These are phyloP conservation scores for Drosophila peninsularis DNA, from an alignment of 2,888 invertebrate species.

Conservation along the genomic window DNA sequence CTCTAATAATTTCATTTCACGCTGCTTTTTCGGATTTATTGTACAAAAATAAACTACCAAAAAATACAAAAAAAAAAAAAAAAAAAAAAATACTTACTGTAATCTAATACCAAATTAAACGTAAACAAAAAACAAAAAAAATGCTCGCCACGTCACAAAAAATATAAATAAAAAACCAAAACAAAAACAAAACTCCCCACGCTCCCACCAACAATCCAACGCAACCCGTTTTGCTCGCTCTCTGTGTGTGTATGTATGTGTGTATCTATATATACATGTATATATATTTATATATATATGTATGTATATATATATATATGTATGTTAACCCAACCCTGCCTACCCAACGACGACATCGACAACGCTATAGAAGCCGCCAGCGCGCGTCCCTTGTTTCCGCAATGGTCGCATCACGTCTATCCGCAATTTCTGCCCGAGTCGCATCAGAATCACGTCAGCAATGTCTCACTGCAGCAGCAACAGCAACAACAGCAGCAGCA, in stretches of 20 bases:
- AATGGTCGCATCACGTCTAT: conserved; percentile 97
- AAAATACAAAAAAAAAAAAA: conserved; percentile 3
- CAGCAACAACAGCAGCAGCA: conserved; percentile 83
- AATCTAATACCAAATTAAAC: conserved; percentile 43
- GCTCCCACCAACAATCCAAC: conserved; percentile 23
- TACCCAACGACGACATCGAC: conserved; percentile 3
- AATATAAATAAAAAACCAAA: conserved; percentile 7
- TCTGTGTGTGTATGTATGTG: conserved; percentile 29
- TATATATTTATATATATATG: conserved; percentile 21
- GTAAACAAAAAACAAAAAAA: conserved; percentile 22
- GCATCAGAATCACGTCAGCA: conserved; percentile 89
- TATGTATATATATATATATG: conserved; percentile 39
- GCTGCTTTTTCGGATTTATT: conserved; percentile 85
- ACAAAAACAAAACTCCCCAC: conserved; percentile 1
- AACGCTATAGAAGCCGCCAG: conserved; percentile 81
- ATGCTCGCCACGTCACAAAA: conserved; percentile 50
- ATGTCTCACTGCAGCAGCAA: conserved; percentile 83
- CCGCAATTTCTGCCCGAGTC: conserved; percentile 96
- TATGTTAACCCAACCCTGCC: conserved; percentile 30
- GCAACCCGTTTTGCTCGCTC: conserved; percentile 17
- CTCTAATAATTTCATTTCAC: conserved; percentile 84
- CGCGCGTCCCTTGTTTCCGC: conserved; percentile 93
- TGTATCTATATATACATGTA: conserved; percentile 32
- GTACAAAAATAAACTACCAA: conserved; percentile 58
- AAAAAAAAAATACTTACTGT: conserved; percentile 25